Evolutionary conservation across 2,888 invertebrate genomes (phyloP).

Genomic region (Fissipunctia ypsillon): DNA sequence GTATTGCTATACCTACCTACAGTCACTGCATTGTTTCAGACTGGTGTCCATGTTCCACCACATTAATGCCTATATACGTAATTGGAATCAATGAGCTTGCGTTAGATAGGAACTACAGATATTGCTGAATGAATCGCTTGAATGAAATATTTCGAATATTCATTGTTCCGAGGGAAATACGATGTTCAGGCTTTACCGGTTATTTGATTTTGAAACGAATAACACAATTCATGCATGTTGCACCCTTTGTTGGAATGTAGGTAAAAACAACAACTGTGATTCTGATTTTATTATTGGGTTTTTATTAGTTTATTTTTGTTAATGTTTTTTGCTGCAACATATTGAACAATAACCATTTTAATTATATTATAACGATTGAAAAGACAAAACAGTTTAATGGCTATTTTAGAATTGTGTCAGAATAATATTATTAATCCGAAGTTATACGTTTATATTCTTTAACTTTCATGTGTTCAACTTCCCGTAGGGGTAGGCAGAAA

Average conservation of each 20-base stretch:
- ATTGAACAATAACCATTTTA: neutral
- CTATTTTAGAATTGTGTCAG: neutral
- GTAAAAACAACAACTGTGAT: neutral
- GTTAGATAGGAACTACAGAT: neutral
- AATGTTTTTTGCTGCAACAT: too few relatives aligned
- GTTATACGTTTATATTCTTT: too few relatives aligned
- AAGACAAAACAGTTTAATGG: neutral
- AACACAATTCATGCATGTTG: neutral
- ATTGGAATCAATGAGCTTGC: neutral
- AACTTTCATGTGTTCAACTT: too few relatives aligned
- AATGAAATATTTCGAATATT: conserved; percentile 6
- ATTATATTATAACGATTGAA: neutral
- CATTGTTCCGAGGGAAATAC: neutral
- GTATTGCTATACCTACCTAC: neutral
- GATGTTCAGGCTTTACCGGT: neutral
- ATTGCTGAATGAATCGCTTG: conserved; percentile 1
- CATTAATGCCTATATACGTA: neutral
- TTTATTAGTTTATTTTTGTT: neutral
- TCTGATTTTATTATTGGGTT: neutral
- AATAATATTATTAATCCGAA: neutral
- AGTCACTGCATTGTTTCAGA: neutral
- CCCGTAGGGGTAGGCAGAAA: too few relatives aligned
- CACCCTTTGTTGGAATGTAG: neutral
- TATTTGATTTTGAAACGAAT: conserved; percentile 1
- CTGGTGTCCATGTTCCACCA: neutral